phyloP scores from a whole-genome alignment of 1,140 invertebrate species.

The Homarus americanus region DNA sequence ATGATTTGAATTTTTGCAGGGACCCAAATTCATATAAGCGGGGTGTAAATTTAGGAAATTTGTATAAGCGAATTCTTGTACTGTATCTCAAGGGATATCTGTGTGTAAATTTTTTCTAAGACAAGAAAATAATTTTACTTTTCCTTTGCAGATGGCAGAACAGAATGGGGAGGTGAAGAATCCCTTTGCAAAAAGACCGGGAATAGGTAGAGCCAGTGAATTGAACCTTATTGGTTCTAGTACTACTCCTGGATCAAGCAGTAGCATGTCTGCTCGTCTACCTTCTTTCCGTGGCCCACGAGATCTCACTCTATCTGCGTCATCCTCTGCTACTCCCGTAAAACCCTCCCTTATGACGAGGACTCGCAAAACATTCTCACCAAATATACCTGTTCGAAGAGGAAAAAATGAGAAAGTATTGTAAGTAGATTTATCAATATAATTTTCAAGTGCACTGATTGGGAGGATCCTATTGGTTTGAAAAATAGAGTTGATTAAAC shows the following conservation, averaged over 20 bases:
- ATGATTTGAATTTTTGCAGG: too few species aligned
- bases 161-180: constrained; percentile 36
- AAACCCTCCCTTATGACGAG: constrained; percentile 39
- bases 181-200: background rate
- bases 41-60: too few species aligned
- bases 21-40: too few species aligned
- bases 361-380: constrained; percentile 52
- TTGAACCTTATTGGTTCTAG: background rate
- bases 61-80: too few species aligned
- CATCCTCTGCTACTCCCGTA: constrained; percentile 30
- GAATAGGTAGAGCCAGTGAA: background rate
- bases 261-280: constrained; percentile 37
- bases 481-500: too few species aligned
- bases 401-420: constrained; percentile 39
- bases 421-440: constrained; percentile 30
- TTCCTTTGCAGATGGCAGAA: constrained; percentile 48
- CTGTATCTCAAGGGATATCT: too few species aligned
- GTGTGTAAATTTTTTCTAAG: too few species aligned
- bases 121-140: too few species aligned
- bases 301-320: constrained; percentile 53
- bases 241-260: background rate
- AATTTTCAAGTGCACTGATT: background rate
- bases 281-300: constrained; percentile 53
- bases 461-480: too few species aligned
- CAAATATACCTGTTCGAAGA: constrained; percentile 58